Conservation (phyloP, 2,797 vertebrate species). For the Anguilla obscura region DNA sequence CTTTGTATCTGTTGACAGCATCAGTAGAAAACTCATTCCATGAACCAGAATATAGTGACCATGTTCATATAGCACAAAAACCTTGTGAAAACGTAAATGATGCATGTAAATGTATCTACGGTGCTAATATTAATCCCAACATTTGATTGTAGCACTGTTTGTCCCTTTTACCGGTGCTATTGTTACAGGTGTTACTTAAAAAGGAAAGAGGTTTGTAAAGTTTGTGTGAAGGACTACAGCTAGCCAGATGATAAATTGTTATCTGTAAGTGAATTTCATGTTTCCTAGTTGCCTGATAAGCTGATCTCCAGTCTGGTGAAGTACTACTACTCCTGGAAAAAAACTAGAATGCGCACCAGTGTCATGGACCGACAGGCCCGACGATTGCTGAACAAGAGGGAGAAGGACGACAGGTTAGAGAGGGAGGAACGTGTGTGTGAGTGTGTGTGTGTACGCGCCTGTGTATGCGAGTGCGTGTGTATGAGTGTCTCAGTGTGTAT, state of each 20-base stretch:
- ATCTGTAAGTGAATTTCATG: too few species aligned
- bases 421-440: neutral
- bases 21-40: too few species aligned
- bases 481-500: neutral
- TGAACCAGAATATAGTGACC: too few species aligned
- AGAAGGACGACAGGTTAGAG: conserved; percentile 83
- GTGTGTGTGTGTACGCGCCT: too few species aligned
- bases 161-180: too few species aligned
- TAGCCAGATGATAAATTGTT: neutral
- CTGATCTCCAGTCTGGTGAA: conserved; percentile 88
- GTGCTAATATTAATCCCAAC: too few species aligned
- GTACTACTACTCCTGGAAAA: conserved; percentile 95
- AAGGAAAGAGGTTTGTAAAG: neutral
- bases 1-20: too few species aligned
- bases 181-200: too few species aligned
- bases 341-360: conserved; percentile 86
- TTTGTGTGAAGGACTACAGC: neutral
- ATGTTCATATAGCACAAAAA: too few species aligned
- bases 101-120: neutral
- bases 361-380: conserved; percentile 93
- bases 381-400: conserved; percentile 80
- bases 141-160: too few species aligned
- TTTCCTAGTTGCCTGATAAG: conserved; percentile 85
- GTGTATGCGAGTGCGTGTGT: neutral
- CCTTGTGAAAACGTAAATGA: neutral